Evolutionary conservation across 2,797 vertebrate genomes (phyloP), one percentile per base, ranked within the genome.

Genomic region (Helicolenus hilgendorfi): DNA sequence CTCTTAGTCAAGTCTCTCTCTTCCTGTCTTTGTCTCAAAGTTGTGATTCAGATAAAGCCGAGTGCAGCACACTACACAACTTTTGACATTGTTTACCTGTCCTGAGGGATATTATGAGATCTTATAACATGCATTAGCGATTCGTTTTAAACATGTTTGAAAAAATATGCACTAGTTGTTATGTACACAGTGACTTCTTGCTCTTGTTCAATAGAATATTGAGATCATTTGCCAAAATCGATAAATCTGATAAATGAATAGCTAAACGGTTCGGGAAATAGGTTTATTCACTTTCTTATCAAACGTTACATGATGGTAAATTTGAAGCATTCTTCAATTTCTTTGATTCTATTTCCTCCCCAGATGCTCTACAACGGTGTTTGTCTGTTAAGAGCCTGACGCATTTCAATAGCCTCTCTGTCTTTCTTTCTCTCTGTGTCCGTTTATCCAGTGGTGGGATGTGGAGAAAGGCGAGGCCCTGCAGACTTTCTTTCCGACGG

Each of bases 401-500:
- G 3, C 8, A 5, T 60, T 53, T 26, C 11, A 83, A 58, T 3
- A 0, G 4, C 20, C 24, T 79, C 3, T 75, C 15, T 29, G 7
- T 68, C 36, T 83, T 3, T 68, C 9, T 49, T 9, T 85, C 26
- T 77, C 11, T 70, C 27, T 93, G 8, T 76, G 29, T 24, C 13
- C 15, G 38, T 41, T 41, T 18, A 1, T 29, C 38, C 91, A 99
- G 98, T 99, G 98, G 99, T 99, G 99, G 99, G 97, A 98, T 59
- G 97, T 98, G 87, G 95, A 96, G 89, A 97, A 94, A 26, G 98
- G 98, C 31, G 96, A 98, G 85, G 97, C 98, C 75, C 97, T 97
- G 86, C 99, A 99, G 97, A 99, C 98, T 13, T 99, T 99, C 97
- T 98, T 98, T 83, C 98, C 99, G 7, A 97, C 97, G 0, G 99